A percentile compares a stretch with the other conserved stretches of the same genome.
These are phyloP conservation scores for Nowickia ferox DNA, from an alignment of 2,888 invertebrate genomes.

Conservation along the genomic window DNA sequence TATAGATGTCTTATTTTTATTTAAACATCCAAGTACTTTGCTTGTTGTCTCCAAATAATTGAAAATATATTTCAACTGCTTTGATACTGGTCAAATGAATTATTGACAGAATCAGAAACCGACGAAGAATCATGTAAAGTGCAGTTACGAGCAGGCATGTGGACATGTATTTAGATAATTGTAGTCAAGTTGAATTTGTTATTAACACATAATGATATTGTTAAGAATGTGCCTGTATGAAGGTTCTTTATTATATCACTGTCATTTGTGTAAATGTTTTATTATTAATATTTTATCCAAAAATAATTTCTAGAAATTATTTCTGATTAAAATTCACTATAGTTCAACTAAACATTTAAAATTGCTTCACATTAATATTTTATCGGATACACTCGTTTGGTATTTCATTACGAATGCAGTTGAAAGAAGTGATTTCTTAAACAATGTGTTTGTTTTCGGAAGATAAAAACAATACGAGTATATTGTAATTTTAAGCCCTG, in stretches of 20 bases:
- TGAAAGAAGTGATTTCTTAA: background rate
- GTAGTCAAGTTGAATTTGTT: background rate
- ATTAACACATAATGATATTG: background rate
- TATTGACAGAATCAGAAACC: constrained; percentile 2
- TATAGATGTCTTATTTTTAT: too few species aligned
- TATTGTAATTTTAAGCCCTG: background rate
- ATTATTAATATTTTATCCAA: constrained; percentile 30
- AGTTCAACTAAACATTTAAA: too few species aligned
- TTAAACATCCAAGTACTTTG: too few species aligned
- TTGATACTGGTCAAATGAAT: constrained; percentile 10
- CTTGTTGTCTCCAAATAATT: background rate
- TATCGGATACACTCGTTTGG: background rate
- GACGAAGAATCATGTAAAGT: background rate
- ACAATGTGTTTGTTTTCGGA: background rate
- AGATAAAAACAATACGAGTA: constrained; percentile 30
- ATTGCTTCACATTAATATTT: constrained; percentile 36
- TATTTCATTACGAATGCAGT: background rate
- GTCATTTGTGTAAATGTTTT: background rate
- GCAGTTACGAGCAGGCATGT: background rate
- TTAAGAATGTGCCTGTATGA: background rate
- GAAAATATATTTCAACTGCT: constrained; percentile 1
- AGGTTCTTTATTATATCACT: constrained; percentile 25
- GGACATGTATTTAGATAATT: background rate
- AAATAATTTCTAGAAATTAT: too few species aligned
- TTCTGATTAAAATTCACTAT: too few species aligned